A percentile compares a stretch with the other conserved stretches of the same genome.
Evolutionary conservation across 2,888 invertebrate genomes (phyloP).

Genomic region (Reticulitermes lucifugus): DNA sequence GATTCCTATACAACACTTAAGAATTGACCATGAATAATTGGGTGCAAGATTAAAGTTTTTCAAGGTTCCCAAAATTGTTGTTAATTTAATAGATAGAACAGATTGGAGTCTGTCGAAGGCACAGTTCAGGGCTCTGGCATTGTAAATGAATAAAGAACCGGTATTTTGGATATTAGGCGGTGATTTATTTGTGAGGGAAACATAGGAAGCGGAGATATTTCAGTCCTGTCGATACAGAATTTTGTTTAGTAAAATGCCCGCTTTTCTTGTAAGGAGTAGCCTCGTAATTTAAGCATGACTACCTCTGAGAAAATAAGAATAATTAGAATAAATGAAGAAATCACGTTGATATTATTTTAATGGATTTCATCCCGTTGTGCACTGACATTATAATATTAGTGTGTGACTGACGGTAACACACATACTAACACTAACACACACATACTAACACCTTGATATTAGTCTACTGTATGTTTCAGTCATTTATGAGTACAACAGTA

Average conservation of each 20-base stretch:
- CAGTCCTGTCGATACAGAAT: not conserved
- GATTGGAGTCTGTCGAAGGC: slow-evolving; percentile 18
- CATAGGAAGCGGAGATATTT: not conserved
- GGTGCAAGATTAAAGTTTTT: slow-evolving; percentile 32
- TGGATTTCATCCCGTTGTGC: too few relatives aligned
- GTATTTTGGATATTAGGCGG: slow-evolving; percentile 33
- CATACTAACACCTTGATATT: too few relatives aligned
- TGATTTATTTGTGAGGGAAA: slow-evolving; percentile 9
- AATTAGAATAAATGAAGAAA: too few relatives aligned
- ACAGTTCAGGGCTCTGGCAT: slow-evolving; percentile 1
- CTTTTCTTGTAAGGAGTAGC: too few relatives aligned
- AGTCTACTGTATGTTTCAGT: too few relatives aligned
- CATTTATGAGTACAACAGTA: too few relatives aligned
- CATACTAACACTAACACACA: too few relatives aligned
- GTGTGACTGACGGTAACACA: too few relatives aligned
- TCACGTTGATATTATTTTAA: too few relatives aligned
- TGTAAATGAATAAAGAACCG: slow-evolving; percentile 34
- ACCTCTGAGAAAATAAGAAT: too few relatives aligned
- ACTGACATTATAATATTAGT: too few relatives aligned
- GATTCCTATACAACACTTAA: slow-evolving; percentile 36
- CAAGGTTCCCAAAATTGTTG: slow-evolving; percentile 27
- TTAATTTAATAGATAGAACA: slow-evolving; percentile 33
- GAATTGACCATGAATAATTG: slow-evolving; percentile 34
- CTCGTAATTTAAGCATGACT: too few relatives aligned
- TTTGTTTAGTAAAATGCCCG: not conserved